These are phyloP conservation scores for Desmodus rotundus DNA, from an alignment of 2,113 vertebrate species.

Conservation along the genomic window DNA sequence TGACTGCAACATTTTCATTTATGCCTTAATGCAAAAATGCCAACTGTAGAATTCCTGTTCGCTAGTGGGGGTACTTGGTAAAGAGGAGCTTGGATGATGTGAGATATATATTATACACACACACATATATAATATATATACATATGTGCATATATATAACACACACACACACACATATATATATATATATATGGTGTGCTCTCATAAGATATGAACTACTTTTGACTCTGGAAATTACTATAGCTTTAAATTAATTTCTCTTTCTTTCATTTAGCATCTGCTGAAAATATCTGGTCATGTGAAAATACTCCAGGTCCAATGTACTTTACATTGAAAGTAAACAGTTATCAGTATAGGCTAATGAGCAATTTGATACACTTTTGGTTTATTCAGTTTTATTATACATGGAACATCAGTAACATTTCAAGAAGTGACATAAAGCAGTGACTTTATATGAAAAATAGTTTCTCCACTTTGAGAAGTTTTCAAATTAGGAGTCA, in stretches of 20 bases:
- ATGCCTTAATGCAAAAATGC: slow-evolving; percentile 53
- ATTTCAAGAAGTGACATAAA: slow-evolving; percentile 1
- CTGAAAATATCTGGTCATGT: background rate
- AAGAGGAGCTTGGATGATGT: background rate
- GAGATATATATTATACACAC: background rate
- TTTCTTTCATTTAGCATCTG: background rate
- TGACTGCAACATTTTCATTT: slow-evolving; percentile 66
- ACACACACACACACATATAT: too few relatives aligned
- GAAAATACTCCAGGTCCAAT: background rate
- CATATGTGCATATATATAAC: background rate
- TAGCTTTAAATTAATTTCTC: background rate
- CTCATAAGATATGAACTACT: background rate
- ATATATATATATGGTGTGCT: background rate
- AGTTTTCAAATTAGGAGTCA: background rate
- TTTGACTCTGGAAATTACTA: background rate
- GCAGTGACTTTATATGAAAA: background rate
- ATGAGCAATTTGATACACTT: background rate
- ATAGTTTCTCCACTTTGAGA: background rate
- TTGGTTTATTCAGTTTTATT: background rate
- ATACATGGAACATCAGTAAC: background rate
- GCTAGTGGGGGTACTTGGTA: background rate
- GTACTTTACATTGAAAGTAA: background rate
- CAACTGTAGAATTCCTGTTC: background rate
- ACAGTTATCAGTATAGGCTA: background rate
- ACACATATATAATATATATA: too few relatives aligned